Percentiles rank a stretch among this genome's conserved stretches.
phyloP scores from a whole-genome alignment of 1,140 invertebrate species.

The Conopomorpha cramerella region DNA sequence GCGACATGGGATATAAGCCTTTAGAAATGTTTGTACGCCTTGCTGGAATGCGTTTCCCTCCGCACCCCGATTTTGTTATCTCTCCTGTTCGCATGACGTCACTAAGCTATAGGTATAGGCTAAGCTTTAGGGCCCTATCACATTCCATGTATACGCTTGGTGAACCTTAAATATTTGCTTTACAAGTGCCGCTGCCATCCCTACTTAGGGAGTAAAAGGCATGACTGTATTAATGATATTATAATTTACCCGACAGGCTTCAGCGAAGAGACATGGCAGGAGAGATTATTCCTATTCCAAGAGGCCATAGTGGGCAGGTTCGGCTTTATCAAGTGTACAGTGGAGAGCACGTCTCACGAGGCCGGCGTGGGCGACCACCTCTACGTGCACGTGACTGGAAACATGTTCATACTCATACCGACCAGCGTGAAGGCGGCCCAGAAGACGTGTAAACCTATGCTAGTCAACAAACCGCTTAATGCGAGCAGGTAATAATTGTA shows the following conservation, averaged over 20 bases:
- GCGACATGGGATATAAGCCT: too few relatives aligned
- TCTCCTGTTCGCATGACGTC: too few relatives aligned
- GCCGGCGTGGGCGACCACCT: constrained; percentile 57
- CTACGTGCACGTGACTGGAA: constrained; percentile 91
- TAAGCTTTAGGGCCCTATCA: too few relatives aligned
- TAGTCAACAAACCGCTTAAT: constrained; percentile 43
- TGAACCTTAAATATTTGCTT: too few relatives aligned
- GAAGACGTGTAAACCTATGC: constrained; percentile 25
- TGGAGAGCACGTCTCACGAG: constrained; percentile 62
- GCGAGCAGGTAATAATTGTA: constrained; percentile 38
- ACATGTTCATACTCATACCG: constrained; percentile 91
- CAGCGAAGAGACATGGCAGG: constrained; percentile 72
- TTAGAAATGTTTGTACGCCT: too few relatives aligned
- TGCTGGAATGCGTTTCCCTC: too few relatives aligned
- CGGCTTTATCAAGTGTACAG: constrained; percentile 82
- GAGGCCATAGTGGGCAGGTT: constrained; percentile 81
- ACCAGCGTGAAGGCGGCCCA: constrained; percentile 48
- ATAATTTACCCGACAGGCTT: constrained; percentile 67
- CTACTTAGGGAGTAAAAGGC: too few relatives aligned
- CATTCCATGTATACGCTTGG: too few relatives aligned
- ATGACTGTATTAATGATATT: too few relatives aligned
- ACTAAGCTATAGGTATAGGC: too few relatives aligned
- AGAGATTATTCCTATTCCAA: constrained; percentile 82
- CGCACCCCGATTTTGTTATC: too few relatives aligned
- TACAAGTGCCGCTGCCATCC: too few relatives aligned